Evolutionary conservation across 2,797 vertebrate species (phyloP).

Genomic region (Notolepis coatsorum): DNA sequence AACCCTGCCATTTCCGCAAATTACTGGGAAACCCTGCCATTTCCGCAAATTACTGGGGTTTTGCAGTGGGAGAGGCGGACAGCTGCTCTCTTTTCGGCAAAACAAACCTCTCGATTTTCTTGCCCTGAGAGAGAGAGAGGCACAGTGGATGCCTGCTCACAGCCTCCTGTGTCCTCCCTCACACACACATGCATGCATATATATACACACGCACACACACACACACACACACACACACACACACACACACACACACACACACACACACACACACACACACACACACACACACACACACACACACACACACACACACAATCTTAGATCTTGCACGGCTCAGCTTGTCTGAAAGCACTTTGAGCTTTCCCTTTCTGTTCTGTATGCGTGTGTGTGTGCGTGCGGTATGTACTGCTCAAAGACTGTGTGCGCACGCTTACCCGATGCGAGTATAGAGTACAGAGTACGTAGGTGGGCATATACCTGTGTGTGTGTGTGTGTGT

Average conservation of each 20-base stretch:
- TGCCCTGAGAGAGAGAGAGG: conserved; percentile 33
- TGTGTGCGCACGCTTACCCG: too few relatives aligned
- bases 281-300: conserved; percentile 24
- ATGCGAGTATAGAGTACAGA: too few relatives aligned
- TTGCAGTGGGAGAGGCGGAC: conserved; percentile 36
- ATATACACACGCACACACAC: background rate
- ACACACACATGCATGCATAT: conserved; percentile 1
- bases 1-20: conserved; percentile 20
- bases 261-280: conserved; percentile 20
- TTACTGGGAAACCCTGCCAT: conserved; percentile 54
- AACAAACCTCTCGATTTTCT: conserved; percentile 46
- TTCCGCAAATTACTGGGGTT: conserved; percentile 66
- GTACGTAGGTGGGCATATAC: too few relatives aligned
- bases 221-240: conserved; percentile 27
- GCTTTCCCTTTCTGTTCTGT: conserved; percentile 17
- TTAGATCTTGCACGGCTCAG: conserved; percentile 44
- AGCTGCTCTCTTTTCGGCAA: conserved; percentile 15
- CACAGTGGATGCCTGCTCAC: conserved; percentile 38
- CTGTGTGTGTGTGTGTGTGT: background rate
- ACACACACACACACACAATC: background rate
- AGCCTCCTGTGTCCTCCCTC: conserved; percentile 16
- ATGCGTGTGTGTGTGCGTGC: background rate
- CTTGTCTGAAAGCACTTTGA: conserved; percentile 34
- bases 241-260: conserved; percentile 18
- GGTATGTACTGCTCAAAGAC: too few relatives aligned